Conservation (phyloP, 1,140 invertebrate genomes). For the Triops cancriformis region DNA sequence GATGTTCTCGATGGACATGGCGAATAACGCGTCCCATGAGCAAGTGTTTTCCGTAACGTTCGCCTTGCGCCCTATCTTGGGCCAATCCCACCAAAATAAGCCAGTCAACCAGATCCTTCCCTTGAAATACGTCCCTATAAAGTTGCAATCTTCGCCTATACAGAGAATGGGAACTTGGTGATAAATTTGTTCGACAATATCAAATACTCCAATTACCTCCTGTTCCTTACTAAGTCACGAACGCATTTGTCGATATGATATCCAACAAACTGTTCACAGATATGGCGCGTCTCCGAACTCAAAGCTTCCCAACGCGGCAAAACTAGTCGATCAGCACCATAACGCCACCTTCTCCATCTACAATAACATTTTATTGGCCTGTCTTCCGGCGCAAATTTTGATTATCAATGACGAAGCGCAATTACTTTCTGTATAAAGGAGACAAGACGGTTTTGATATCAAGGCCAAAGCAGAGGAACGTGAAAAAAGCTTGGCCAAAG, state of each 20-base stretch:
- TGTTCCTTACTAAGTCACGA: constrained; percentile 64
- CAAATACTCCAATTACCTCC: constrained; percentile 42
- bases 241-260: constrained; percentile 75
- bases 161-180: neutral
- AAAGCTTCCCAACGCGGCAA: constrained; percentile 64
- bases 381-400: neutral
- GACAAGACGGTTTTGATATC: constrained; percentile 63
- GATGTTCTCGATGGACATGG: constrained; percentile 69
- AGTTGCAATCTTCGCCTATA: constrained; percentile 58
- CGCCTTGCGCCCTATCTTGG: constrained; percentile 61
- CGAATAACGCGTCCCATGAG: constrained; percentile 70
- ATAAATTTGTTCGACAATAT: neutral
- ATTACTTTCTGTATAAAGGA: constrained; percentile 52
- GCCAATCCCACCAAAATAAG: constrained; percentile 67
- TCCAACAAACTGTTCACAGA: constrained; percentile 78
- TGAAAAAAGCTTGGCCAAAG: constrained; percentile 77
- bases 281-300: constrained; percentile 62
- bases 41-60: constrained; percentile 70
- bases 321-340: constrained; percentile 57
- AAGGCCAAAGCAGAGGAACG: constrained; percentile 71
- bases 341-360: constrained; percentile 45
- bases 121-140: constrained; percentile 71
- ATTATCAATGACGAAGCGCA: neutral
- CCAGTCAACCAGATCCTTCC: constrained; percentile 77
- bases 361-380: constrained; percentile 19